Evolutionary conservation across 2,797 vertebrate genomes (phyloP).

Genomic region (Dryobates pubescens): DNA sequence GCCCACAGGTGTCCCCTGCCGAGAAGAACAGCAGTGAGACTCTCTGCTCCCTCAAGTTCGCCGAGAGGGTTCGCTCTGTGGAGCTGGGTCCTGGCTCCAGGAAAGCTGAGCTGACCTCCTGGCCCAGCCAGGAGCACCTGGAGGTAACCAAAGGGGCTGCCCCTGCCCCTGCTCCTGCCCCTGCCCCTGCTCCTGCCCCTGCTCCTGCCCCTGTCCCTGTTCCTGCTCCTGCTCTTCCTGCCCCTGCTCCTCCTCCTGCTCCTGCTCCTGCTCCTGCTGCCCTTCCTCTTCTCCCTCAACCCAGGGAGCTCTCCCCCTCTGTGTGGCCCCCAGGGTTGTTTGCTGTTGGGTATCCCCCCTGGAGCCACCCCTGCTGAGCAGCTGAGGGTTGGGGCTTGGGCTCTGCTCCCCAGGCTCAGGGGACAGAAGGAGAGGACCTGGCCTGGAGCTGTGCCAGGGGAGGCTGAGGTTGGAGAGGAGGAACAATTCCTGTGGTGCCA

Average conservation of each 20-base stretch:
- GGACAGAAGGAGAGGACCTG: too few species aligned
- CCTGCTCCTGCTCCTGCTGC: not conserved
- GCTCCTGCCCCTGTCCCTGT: not conserved
- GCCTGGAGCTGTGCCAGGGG: too few species aligned
- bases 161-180: not conserved
- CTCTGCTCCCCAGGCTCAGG: too few species aligned
- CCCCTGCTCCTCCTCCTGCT: too few species aligned
- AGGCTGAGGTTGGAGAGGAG: too few species aligned
- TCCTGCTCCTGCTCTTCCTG: not conserved
- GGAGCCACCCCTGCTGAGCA: rapidly evolving
- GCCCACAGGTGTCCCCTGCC: constrained; percentile 87
- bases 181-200: not conserved
- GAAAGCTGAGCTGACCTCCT: constrained; percentile 84
- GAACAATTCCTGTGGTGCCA: too few species aligned
- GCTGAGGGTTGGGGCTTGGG: too few species aligned
- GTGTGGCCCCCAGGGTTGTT: not conserved
- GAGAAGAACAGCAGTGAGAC: constrained; percentile 91
- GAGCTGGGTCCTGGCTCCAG: constrained; percentile 85
- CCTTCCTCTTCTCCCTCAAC: not conserved
- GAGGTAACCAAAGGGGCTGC: constrained; percentile 80
- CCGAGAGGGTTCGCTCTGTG: constrained; percentile 91
- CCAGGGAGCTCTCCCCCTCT: too few species aligned
- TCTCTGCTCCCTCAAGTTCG: constrained; percentile 96
- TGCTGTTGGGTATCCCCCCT: not conserved
- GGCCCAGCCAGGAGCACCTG: constrained; percentile 89